Percentiles rank a stretch among this genome's conserved stretches.
These are phyloP conservation scores for Sebastes umbrosus DNA, from an alignment of 2,797 vertebrate species.

Conservation along the genomic window DNA sequence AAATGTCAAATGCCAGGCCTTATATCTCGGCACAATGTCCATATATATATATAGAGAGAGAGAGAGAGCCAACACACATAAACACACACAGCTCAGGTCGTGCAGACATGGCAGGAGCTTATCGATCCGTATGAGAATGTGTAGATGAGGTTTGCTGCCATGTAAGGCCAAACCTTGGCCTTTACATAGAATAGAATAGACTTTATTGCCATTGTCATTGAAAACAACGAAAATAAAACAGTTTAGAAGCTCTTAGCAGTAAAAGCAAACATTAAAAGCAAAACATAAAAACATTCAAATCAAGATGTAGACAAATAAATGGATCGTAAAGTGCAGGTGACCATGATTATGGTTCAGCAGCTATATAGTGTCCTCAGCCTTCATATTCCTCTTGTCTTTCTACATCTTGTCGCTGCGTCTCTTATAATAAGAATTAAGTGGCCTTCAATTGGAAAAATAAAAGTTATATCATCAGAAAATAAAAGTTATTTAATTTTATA, in stretches of 20 bases:
- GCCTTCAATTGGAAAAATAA: background rate
- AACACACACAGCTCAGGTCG: constrained; percentile 65
- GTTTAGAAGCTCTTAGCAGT: too few species aligned
- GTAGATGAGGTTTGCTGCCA: constrained; percentile 81
- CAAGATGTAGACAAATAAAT: too few species aligned
- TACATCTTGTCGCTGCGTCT: background rate
- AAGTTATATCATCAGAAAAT: background rate
- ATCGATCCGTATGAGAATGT: constrained; percentile 88
- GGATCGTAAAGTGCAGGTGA: too few species aligned
- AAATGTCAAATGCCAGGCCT: constrained; percentile 67
- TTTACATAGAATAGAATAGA: constrained; percentile 1
- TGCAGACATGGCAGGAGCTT: constrained; percentile 77
- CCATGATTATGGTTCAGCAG: too few species aligned
- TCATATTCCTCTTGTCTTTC: constrained; percentile 26
- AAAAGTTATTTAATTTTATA: background rate
- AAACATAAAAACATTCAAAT: too few species aligned
- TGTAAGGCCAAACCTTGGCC: constrained; percentile 59
- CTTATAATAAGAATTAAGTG: too few species aligned
- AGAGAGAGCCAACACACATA: constrained; percentile 58
- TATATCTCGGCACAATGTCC: constrained; percentile 61
- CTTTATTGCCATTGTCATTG: too few species aligned
- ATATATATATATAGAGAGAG: background rate
- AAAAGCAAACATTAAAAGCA: too few species aligned
- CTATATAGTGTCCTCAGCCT: too few species aligned
- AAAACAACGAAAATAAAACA: too few species aligned